Percentiles rank a stretch among this genome's conserved stretches.
phyloP scores from a whole-genome alignment of 2,113 vertebrate species.

The Tachysurus vachellii region DNA sequence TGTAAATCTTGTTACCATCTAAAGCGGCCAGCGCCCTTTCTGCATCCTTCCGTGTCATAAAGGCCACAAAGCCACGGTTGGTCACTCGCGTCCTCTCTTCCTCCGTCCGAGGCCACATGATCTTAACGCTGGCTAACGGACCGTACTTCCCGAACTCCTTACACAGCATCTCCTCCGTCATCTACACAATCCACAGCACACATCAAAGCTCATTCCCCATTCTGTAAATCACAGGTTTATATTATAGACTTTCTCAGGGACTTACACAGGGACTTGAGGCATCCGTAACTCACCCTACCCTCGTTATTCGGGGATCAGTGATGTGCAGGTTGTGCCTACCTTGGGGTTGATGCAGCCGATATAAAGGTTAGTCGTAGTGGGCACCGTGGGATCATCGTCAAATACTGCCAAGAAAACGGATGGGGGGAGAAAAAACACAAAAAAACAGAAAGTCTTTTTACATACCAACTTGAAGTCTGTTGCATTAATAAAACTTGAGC shows the following conservation, averaged over 20 bases:
- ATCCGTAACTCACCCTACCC: background rate
- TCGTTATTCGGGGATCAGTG: background rate
- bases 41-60: constrained; percentile 80
- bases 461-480: background rate
- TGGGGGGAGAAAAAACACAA: background rate
- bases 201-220: background rate
- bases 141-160: constrained; percentile 82
- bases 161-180: constrained; percentile 82
- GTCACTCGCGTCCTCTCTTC: constrained; percentile 76
- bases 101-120: constrained; percentile 81
- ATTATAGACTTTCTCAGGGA: background rate
- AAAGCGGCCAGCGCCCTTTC: constrained; percentile 76
- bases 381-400: constrained; percentile 75
- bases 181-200: constrained; percentile 60
- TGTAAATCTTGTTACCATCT: constrained; percentile 64
- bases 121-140: constrained; percentile 81
- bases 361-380: constrained; percentile 78
- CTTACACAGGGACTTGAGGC: background rate
- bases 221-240: background rate
- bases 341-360: constrained; percentile 81
- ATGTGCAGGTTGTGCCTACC: constrained; percentile 57
- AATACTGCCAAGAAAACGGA: constrained; percentile 59
- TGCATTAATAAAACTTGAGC: background rate
- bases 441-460: too few species aligned
- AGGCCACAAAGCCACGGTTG: constrained; percentile 80